These are phyloP conservation scores for Drosophila lutescens DNA, from an alignment of 2,888 invertebrate species.

Conservation along the genomic window DNA sequence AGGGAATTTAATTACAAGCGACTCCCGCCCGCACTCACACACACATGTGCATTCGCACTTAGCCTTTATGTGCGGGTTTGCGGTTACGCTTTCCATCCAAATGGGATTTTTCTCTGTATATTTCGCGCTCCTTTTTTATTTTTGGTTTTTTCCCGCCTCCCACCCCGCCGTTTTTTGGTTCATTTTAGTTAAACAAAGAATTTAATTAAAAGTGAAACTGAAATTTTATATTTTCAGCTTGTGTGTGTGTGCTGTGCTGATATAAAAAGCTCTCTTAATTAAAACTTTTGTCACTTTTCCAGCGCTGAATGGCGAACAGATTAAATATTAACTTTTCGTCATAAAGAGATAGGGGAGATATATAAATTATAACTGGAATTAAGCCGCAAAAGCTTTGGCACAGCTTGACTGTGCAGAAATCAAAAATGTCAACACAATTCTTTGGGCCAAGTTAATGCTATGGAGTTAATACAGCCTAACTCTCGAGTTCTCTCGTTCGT, in stretches of 20 bases:
- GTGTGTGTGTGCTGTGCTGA: slow-evolving; percentile 3
- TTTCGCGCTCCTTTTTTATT: slow-evolving; percentile 1
- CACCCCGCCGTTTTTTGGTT: slow-evolving; percentile 22
- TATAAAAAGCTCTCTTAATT: slow-evolving; percentile 50
- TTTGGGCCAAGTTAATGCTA: slow-evolving; percentile 51
- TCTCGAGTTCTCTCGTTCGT: slow-evolving; percentile 32
- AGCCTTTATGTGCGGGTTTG: slow-evolving; percentile 43
- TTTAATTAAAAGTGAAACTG: slow-evolving; percentile 58
- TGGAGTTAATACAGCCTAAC: slow-evolving; percentile 48
- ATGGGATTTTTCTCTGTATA: slow-evolving; percentile 33
- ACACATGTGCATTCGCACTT: slow-evolving; percentile 37
- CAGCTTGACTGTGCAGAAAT: slow-evolving; percentile 29
- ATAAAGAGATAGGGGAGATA: not conserved
- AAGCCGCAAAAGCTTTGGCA: slow-evolving; percentile 19
- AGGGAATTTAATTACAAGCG: slow-evolving; percentile 75
- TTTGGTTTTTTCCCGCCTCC: slow-evolving; percentile 3
- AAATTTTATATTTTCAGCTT: slow-evolving; percentile 45
- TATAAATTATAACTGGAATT: not conserved
- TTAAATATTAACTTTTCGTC: slow-evolving; percentile 41
- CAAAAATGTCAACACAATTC: slow-evolving; percentile 44
- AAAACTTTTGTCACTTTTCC: slow-evolving; percentile 45
- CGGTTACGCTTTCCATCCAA: slow-evolving; percentile 41
- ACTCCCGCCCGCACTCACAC: slow-evolving; percentile 34
- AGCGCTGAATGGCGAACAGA: slow-evolving; percentile 30
- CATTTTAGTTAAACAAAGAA: slow-evolving; percentile 51